phyloP scores from a whole-genome alignment of 2,888 invertebrate species.

The Cancer borealis region DNA sequence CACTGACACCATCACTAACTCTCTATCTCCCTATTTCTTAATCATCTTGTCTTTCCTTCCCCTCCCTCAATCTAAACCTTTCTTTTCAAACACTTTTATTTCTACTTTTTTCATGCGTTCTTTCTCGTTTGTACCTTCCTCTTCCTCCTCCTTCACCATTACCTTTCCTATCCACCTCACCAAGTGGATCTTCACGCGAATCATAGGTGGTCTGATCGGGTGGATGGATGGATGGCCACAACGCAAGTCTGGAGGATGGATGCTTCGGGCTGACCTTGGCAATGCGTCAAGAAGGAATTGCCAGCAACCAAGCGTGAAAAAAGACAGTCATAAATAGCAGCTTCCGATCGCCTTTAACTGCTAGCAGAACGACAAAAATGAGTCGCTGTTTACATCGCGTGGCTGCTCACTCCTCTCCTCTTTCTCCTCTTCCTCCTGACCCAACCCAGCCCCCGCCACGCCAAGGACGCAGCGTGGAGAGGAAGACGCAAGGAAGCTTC shows the following conservation, averaged over 20 bases:
- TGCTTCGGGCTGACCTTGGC: neutral
- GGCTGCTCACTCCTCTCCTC: neutral
- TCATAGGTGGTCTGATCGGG: neutral
- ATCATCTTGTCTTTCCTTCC: neutral
- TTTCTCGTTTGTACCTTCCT: neutral
- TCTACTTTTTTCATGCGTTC: neutral
- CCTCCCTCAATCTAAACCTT: neutral
- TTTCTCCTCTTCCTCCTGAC: neutral
- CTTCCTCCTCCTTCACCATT: neutral
- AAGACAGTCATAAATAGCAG: neutral
- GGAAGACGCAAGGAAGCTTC: neutral
- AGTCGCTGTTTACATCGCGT: neutral
- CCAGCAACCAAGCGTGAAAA: neutral
- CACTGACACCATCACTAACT: neutral
- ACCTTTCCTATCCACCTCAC: neutral
- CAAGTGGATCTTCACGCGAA: neutral
- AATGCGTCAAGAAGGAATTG: neutral
- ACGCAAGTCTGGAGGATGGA: neutral
- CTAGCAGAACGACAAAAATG: neutral
- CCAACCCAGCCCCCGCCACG: neutral
- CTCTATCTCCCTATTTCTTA: neutral
- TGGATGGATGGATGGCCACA: neutral
- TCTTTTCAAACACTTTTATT: neutral
- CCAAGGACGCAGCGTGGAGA: constrained; percentile 15
- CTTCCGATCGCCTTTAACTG: neutral